Conservation (phyloP, 2,797 vertebrate species). For the Chelmon rostratus region DNA sequence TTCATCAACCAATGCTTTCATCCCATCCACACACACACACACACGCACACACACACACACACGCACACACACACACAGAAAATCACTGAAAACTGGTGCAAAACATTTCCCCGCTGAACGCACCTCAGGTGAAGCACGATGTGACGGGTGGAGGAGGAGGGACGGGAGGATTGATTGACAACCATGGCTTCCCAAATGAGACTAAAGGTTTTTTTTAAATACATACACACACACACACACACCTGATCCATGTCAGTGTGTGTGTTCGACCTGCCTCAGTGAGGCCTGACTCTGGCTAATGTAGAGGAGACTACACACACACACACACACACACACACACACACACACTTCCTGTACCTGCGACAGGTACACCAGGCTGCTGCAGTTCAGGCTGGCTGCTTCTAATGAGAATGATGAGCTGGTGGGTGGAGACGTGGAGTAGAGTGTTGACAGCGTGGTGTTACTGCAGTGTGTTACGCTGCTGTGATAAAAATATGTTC, state of each 20-base stretch:
- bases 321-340: background rate
- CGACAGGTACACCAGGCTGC: background rate
- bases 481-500: slow-evolving; percentile 1
- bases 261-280: slow-evolving; percentile 9
- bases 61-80: slow-evolving; percentile 9
- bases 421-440: background rate
- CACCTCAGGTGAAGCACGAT: background rate
- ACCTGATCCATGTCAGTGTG: background rate
- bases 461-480: background rate
- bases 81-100: background rate
- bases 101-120: background rate
- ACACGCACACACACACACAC: slow-evolving; percentile 4
- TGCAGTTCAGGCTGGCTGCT: background rate
- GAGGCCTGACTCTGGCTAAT: slow-evolving; percentile 6
- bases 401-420: background rate
- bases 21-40: background rate
- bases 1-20: background rate
- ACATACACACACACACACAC: background rate
- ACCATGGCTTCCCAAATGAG: slow-evolving; percentile 5
- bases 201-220: background rate
- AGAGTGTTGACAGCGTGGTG: background rate
- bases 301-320: slow-evolving; percentile 2
- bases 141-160: background rate
- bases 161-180: slow-evolving; percentile 3
- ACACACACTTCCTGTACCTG: slow-evolving; percentile 9